phyloP scores from a whole-genome alignment of 2,888 invertebrate species.

The Ormyrus labotus region DNA sequence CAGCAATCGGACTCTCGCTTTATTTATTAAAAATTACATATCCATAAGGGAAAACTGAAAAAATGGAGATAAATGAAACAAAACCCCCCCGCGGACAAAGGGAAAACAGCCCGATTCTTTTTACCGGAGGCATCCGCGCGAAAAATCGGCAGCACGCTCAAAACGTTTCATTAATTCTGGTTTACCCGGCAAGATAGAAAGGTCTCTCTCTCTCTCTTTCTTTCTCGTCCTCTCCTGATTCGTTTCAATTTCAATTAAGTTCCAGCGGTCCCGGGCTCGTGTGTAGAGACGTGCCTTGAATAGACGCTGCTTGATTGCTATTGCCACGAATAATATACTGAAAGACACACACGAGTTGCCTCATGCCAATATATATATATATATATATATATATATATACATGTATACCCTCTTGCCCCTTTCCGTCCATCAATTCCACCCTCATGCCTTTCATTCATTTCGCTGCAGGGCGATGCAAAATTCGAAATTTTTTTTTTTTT shows the following conservation, averaged over 20 bases:
- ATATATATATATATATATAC: too few species aligned
- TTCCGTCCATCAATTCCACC: too few species aligned
- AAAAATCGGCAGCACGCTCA: background rate
- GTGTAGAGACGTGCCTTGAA: slow-evolving; percentile 28
- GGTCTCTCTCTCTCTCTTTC: background rate
- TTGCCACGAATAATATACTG: slow-evolving; percentile 24
- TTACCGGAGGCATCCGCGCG: background rate
- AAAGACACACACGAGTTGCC: slow-evolving; percentile 3
- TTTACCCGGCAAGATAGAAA: background rate
- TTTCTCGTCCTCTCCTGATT: slow-evolving; percentile 14
- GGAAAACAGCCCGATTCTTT: background rate
- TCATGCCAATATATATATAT: too few species aligned
- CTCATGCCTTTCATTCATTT: too few species aligned
- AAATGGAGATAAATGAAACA: too few species aligned
- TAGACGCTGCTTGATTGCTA: slow-evolving; percentile 35
- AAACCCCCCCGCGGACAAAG: too few species aligned
- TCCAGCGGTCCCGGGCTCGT: background rate
- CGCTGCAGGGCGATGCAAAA: too few species aligned
- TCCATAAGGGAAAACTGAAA: too few species aligned
- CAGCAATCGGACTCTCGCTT: too few species aligned
- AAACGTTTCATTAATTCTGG: slow-evolving; percentile 34
- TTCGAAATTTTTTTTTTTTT: too few species aligned
- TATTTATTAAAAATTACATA: too few species aligned
- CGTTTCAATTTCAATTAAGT: slow-evolving; percentile 39
- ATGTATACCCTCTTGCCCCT: too few species aligned